Conservation (phyloP, 53 echinoderm and acorn worm species). For the Temnopleurus reevesii region DNA sequence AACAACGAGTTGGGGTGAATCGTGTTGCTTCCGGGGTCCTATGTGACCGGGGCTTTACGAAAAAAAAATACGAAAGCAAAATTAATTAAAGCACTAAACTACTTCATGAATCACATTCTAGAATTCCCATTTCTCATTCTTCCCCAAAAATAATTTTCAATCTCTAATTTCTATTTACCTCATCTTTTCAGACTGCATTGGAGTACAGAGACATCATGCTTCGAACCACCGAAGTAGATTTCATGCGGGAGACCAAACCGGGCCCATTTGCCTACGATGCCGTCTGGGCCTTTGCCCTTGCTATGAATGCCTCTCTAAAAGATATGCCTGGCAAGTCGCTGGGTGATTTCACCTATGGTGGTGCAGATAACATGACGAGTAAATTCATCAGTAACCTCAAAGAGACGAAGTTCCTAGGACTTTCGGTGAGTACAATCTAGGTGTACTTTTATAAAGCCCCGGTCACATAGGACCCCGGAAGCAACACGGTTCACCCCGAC, state of each 20-base stretch:
- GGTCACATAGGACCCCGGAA: too few relatives aligned
- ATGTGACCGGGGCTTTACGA: too few relatives aligned
- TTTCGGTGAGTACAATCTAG: slow-evolving; percentile 73
- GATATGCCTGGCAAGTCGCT: slow-evolving; percentile 52
- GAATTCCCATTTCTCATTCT: too few relatives aligned
- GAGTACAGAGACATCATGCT: slow-evolving; percentile 76
- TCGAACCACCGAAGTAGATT: slow-evolving; percentile 62
- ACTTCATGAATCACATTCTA: too few relatives aligned
- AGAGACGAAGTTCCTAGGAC: slow-evolving; percentile 74
- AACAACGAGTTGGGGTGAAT: too few relatives aligned
- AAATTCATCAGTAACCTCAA: slow-evolving; percentile 59
- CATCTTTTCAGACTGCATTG: slow-evolving; percentile 70
- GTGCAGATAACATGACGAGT: neutral
- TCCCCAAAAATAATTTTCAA: too few relatives aligned
- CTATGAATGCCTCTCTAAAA: slow-evolving; percentile 75
- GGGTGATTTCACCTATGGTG: slow-evolving; percentile 68
- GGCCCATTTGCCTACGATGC: slow-evolving; percentile 93
- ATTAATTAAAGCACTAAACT: too few relatives aligned
- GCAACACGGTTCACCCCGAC: too few relatives aligned
- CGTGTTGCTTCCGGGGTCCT: too few relatives aligned
- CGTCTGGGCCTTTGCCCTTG: slow-evolving; percentile 88
- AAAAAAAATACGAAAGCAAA: too few relatives aligned
- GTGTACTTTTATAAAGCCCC: too few relatives aligned
- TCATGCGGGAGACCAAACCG: slow-evolving; percentile 62
- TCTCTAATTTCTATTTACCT: neutral